Evolutionary conservation across 2,888 invertebrate species (phyloP), one percentile per base, ranked within the genome.

Genomic region (Noctua janthe): DNA sequence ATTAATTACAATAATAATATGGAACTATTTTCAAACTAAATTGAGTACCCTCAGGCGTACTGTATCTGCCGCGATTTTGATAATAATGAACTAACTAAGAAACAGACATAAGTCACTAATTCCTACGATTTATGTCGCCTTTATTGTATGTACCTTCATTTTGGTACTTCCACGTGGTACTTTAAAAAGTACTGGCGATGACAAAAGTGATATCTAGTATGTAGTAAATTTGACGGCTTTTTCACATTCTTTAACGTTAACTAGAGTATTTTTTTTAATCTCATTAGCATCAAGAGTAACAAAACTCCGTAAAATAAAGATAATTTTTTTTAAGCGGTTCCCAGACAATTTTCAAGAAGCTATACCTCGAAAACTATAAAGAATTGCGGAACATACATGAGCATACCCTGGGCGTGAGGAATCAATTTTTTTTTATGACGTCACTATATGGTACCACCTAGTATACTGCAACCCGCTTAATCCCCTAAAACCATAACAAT

Each of bases 71-170:
- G 87, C 84, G 29, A n/a, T 91, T 90, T 90, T 90, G 74, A 87
- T 70, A 78, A 43, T 49, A 78, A 86, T 74, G 35, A 72, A 78
- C 84, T 87, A 91, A 72, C 81, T 89, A 92, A 91, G 91, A 90
- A 93, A 93, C 91, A 91, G 70, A 89, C 89, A 91, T 94, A 92
- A 94, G 93, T 94, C 91, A 93, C 88, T 88, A 91, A 89, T 91
- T 88, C 85, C 82, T 59, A 82, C 84, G 90, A 94, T 94, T 95
- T 93, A 93, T 91, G 92, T 89, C 87, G 89, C 88, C 87, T 93
- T 93, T 93, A 92, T 91, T 93, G 93, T 89, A 54, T 8, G 35
- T 76, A 64, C 87, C 90, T 90, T 90, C 86, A 88, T 88, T 84
- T 82, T 69, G 72, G 73, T 82, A 86, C 79, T 85, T 85, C 79